These are phyloP conservation scores for Drosophila rufa DNA, from an alignment of 1,140 invertebrate genomes.

Conservation along the genomic window DNA sequence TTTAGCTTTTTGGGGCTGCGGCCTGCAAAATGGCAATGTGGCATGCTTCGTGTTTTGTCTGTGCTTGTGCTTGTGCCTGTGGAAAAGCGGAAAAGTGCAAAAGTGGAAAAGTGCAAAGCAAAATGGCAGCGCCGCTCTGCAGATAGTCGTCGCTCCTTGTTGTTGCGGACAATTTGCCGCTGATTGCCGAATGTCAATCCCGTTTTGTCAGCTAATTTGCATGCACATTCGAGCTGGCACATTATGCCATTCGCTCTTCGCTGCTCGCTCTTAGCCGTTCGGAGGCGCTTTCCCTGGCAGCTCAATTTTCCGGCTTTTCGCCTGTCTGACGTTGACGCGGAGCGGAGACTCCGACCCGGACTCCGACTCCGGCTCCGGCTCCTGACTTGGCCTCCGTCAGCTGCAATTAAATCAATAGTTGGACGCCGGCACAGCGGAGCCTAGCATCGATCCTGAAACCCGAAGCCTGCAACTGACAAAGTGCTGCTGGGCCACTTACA, in stretches of 20 bases:
- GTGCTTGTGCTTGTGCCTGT: background rate
- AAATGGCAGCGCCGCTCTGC: constrained; percentile 18
- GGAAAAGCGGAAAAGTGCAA: constrained; percentile 10
- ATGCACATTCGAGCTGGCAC: constrained; percentile 50
- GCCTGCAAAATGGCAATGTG: constrained; percentile 49
- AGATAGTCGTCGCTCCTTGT: constrained; percentile 8
- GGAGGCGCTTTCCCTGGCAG: constrained; percentile 18
- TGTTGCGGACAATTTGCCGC: constrained; percentile 42
- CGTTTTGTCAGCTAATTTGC: constrained; percentile 75
- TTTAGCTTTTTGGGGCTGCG: constrained; percentile 45
- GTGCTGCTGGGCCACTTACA: background rate
- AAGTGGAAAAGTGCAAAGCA: constrained; percentile 17
- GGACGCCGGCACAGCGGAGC: background rate
- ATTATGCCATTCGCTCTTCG: constrained; percentile 25
- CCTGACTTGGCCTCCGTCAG: constrained; percentile 13
- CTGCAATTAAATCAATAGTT: constrained; percentile 46
- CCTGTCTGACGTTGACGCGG: constrained; percentile 34
- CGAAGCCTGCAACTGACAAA: background rate
- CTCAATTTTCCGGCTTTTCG: constrained; percentile 37
- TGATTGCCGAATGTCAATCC: constrained; percentile 52
- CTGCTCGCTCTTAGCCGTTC: background rate
- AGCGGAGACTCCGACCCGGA: background rate
- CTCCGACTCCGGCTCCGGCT: constrained; percentile 1
- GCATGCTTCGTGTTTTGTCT: constrained; percentile 26
- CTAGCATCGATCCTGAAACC: constrained; percentile 4